These are phyloP conservation scores for Venustaconcha ellipsiformis DNA, from an alignment of 1,140 invertebrate genomes.

Conservation along the genomic window DNA sequence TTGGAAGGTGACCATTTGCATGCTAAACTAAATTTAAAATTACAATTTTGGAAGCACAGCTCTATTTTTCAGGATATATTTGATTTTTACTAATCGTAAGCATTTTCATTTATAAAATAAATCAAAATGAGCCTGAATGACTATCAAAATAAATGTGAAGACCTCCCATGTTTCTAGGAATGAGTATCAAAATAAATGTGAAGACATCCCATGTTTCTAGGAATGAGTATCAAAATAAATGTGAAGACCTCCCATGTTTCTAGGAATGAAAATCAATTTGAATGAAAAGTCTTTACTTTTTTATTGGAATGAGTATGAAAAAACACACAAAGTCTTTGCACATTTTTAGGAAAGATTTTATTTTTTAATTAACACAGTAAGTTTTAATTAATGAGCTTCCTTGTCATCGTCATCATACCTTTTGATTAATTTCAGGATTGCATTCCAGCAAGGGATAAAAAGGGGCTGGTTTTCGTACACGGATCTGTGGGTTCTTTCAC, in stretches of 20 bases:
- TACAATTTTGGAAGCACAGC: too few relatives aligned
- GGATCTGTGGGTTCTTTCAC: conserved; percentile 78
- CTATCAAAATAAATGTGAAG: too few relatives aligned
- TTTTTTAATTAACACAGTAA: too few relatives aligned
- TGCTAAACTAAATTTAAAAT: too few relatives aligned
- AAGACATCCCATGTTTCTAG: too few relatives aligned
- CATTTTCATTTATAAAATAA: not conserved
- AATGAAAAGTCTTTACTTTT: too few relatives aligned
- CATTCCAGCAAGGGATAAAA: conserved; percentile 74
- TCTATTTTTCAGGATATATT: not conserved
- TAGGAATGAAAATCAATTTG: not conserved
- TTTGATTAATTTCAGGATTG: conserved; percentile 52
- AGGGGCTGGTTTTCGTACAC: conserved; percentile 89
- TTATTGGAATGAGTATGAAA: too few relatives aligned
- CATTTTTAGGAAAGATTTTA: not conserved
- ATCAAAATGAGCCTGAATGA: too few relatives aligned
- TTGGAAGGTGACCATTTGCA: too few relatives aligned
- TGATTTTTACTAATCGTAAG: not conserved
- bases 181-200: too few relatives aligned
- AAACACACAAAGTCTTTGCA: not conserved
- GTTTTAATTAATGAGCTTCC: too few relatives aligned
- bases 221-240: not conserved
- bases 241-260: not conserved
- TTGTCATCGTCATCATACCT: not conserved
- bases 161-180: too few relatives aligned